Percentiles rank a stretch among this genome's conserved stretches.
phyloP scores from a whole-genome alignment of 2,113 vertebrate species.

The Ctenomys sociabilis region DNA sequence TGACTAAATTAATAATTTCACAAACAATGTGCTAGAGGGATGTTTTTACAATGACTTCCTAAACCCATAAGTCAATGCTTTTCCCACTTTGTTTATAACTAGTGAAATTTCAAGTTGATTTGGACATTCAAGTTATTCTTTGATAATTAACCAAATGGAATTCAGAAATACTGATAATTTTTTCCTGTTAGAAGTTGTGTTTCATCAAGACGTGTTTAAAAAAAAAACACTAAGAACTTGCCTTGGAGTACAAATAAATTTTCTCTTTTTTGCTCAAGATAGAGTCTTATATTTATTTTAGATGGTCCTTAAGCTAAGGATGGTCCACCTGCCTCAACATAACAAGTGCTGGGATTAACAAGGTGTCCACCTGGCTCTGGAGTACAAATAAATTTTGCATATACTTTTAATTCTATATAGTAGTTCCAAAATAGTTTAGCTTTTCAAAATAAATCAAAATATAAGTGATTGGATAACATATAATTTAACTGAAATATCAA shows the following conservation, averaged over 20 bases:
- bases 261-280: background rate
- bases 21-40: background rate
- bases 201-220: background rate
- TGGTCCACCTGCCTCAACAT: background rate
- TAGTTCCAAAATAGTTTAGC: background rate
- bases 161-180: background rate
- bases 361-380: background rate
- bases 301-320: background rate
- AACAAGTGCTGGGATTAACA: background rate
- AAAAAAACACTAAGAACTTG: background rate
- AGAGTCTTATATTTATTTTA: background rate
- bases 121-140: background rate
- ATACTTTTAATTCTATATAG: background rate
- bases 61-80: background rate
- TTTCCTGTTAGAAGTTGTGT: background rate
- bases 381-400: background rate
- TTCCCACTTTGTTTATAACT: slow-evolving; percentile 51
- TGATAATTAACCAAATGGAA: background rate
- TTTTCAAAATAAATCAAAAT: background rate
- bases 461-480: background rate
- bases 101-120: slow-evolving; percentile 51
- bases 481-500: background rate
- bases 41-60: slow-evolving; percentile 2
- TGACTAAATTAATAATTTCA: slow-evolving; percentile 18
- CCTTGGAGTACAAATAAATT: background rate